Conservation (phyloP, 2,797 vertebrate genomes). For the Tauraco hartlaubi region DNA sequence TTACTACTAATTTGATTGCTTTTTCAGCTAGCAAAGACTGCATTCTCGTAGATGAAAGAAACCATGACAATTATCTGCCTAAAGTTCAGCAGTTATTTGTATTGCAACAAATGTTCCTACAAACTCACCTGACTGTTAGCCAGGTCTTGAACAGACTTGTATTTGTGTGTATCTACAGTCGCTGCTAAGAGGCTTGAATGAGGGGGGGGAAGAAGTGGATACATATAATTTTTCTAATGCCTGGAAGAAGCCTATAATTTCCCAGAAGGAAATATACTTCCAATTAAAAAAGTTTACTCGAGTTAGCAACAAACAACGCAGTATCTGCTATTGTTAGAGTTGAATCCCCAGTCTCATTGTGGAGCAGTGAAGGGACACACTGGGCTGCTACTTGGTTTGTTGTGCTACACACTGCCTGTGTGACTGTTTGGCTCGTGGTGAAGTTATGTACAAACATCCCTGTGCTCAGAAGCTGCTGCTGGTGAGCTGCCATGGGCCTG, state of each 20-base stretch:
- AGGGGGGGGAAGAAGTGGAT: rapidly evolving
- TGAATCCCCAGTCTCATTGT: neutral
- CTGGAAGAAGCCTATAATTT: neutral
- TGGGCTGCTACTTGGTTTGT: neutral
- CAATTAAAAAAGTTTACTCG: neutral
- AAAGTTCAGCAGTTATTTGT: neutral
- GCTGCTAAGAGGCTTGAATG: neutral
- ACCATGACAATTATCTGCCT: neutral
- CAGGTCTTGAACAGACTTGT: neutral
- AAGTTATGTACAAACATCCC: rapidly evolving
- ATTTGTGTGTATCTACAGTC: neutral
- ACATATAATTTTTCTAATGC: neutral
- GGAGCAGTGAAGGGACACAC: rapidly evolving
- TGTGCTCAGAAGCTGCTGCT: too few relatives aligned
- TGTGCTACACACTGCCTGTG: rapidly evolving
- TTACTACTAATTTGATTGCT: neutral
- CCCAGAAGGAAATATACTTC: neutral
- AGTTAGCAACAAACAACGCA: neutral
- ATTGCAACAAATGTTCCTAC: neutral
- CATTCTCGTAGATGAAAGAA: rapidly evolving
- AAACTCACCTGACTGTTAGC: neutral
- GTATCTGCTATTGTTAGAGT: neutral
- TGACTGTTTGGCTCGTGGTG: neutral
- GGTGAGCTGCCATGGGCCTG: neutral
- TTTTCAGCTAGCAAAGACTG: neutral